phyloP scores from a whole-genome alignment of 2,797 vertebrate species.

The Limosa lapponica region DNA sequence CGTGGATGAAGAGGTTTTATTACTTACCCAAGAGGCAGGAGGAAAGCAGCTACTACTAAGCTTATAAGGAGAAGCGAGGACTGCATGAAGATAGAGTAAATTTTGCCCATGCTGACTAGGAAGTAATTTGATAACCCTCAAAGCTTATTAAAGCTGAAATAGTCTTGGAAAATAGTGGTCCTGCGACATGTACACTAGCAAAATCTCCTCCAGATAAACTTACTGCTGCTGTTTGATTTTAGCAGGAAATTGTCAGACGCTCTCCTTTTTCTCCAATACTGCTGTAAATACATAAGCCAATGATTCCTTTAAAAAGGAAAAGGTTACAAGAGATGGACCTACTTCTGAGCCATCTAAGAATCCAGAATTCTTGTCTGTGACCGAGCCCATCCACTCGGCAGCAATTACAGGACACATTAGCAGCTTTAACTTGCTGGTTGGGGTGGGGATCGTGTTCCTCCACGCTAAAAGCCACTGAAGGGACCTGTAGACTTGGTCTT shows the following conservation, averaged over 20 bases:
- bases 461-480: neutral
- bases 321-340: neutral
- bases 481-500: neutral
- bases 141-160: neutral
- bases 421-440: neutral
- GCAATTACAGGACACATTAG: neutral
- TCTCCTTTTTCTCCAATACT: neutral
- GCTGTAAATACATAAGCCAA: neutral
- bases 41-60: neutral
- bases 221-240: neutral
- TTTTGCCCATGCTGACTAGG: neutral
- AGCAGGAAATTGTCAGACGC: fast-evolving
- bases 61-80: neutral
- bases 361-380: neutral
- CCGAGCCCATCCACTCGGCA: neutral
- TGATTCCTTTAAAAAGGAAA: neutral
- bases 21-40: neutral
- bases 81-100: neutral
- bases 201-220: neutral
- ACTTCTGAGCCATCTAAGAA: neutral
- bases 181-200: neutral
- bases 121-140: neutral
- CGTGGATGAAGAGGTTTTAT: neutral
- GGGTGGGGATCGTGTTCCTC: neutral
- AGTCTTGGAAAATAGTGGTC: neutral